Conservation (phyloP, 2,888 invertebrate species). For the Liodrosophila aerea region DNA sequence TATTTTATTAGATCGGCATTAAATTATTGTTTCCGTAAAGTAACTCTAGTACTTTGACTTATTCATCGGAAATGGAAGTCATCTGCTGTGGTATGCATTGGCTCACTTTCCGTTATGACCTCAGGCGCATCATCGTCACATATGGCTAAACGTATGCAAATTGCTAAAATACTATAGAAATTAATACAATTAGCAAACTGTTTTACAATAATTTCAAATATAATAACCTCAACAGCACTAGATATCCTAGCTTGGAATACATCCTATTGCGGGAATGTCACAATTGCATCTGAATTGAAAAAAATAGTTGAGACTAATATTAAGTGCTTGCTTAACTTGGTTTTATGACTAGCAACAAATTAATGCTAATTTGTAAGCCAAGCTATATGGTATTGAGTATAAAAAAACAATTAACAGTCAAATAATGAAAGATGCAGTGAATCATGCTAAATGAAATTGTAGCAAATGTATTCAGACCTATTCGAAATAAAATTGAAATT, state of each 20-base stretch:
- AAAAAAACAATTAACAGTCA: neutral
- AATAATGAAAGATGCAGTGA: neutral
- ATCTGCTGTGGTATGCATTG: constrained; percentile 16
- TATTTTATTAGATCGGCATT: constrained; percentile 17
- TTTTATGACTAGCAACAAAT: constrained; percentile 2
- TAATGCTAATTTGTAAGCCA: no score
- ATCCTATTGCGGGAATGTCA: constrained; percentile 6
- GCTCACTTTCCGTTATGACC: constrained; percentile 37
- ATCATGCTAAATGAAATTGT: no score
- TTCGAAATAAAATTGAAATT: no score
- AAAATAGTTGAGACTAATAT: neutral
- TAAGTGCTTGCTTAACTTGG: neutral
- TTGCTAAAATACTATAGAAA: constrained; percentile 20
- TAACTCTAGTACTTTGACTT: neutral
- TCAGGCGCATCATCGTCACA: constrained; percentile 15
- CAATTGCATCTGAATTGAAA: constrained; percentile 5
- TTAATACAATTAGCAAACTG: neutral
- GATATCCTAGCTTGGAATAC: constrained; percentile 5
- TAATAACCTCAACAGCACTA: constrained; percentile 21
- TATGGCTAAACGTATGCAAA: constrained; percentile 8
- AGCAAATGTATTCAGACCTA: no score
- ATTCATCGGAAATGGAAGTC: constrained; percentile 7
- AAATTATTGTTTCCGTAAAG: constrained; percentile 22
- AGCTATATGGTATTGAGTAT: no score
- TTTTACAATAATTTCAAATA: neutral